Evolutionary conservation across 2,888 invertebrate genomes (phyloP).

Genomic region (Nomada flava): DNA sequence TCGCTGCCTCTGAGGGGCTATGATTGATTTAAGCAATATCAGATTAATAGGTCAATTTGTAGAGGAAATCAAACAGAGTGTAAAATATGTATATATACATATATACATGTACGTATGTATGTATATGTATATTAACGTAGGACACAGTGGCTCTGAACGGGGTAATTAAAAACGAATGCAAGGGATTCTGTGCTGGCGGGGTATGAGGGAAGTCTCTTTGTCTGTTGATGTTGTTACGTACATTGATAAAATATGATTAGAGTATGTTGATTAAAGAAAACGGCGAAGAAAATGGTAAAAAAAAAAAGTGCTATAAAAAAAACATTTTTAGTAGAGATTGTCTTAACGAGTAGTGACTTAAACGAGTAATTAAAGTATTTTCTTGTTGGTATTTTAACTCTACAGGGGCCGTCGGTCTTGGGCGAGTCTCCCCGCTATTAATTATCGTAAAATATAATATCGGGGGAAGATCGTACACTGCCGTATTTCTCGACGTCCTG

Average conservation of each 20-base stretch:
- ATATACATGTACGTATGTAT: background rate
- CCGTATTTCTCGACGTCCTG: slow-evolving; percentile 64
- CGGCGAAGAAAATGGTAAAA: slow-evolving; percentile 42
- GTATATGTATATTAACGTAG: slow-evolving; percentile 25
- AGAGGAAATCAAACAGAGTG: slow-evolving; percentile 77
- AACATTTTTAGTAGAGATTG: slow-evolving; percentile 77
- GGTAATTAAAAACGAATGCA: slow-evolving; percentile 34
- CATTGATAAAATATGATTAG: slow-evolving; percentile 77
- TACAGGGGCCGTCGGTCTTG: slow-evolving; percentile 77
- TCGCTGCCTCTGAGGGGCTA: slow-evolving; percentile 84
- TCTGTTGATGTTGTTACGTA: slow-evolving; percentile 81
- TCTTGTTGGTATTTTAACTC: slow-evolving; percentile 82
- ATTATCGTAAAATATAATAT: slow-evolving; percentile 57
- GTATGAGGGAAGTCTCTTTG: slow-evolving; percentile 54
- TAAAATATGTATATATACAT: slow-evolving; percentile 53
- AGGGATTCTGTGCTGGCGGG: slow-evolving; percentile 24
- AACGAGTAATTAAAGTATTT: slow-evolving; percentile 78
- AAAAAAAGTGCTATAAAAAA: slow-evolving; percentile 74
- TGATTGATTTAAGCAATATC: slow-evolving; percentile 84
- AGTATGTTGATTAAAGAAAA: slow-evolving; percentile 64
- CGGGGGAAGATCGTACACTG: slow-evolving; percentile 42
- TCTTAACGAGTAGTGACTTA: slow-evolving; percentile 76
- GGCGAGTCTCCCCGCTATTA: slow-evolving; percentile 76
- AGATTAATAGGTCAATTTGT: slow-evolving; percentile 84
- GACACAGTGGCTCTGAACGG: slow-evolving; percentile 47